These are phyloP conservation scores for Neoitamus cyanurus DNA, from an alignment of 2,888 invertebrate genomes.

Conservation along the genomic window DNA sequence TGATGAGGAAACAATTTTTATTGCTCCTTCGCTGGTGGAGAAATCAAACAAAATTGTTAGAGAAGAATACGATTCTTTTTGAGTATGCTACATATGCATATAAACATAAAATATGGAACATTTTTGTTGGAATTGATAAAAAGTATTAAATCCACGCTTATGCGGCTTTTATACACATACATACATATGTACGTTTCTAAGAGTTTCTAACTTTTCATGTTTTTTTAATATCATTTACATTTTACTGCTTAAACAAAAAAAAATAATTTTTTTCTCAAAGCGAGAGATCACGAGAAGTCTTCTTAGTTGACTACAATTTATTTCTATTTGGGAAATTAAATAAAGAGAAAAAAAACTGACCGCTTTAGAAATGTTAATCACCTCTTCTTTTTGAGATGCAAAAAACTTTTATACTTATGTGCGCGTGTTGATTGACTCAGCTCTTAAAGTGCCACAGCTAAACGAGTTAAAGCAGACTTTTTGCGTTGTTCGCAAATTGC, in stretches of 20 bases:
- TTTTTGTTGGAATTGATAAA: not conserved
- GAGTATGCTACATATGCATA: no score
- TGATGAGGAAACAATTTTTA: no score
- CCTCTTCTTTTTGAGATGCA: not conserved
- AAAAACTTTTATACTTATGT: not conserved
- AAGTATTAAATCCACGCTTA: not conserved
- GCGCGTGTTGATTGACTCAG: not conserved
- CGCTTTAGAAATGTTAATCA: conserved; percentile 1
- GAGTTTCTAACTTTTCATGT: not conserved
- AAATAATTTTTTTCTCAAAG: not conserved
- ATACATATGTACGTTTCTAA: no score
- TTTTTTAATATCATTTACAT: not conserved
- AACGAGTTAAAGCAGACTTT: not conserved
- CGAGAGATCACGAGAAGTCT: not conserved
- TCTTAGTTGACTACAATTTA: not conserved
- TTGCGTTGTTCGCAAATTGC: not conserved
- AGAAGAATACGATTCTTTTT: no score
- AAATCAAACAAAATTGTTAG: no score
- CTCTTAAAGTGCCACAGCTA: not conserved
- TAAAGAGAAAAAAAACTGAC: not conserved
- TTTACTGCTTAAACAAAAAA: not conserved
- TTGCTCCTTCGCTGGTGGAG: no score
- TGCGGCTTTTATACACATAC: not conserved
- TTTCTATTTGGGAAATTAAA: not conserved
- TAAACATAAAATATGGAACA: no score